These are phyloP conservation scores for Alethe castanea DNA, from an alignment of 2,113 vertebrate genomes.

Conservation along the genomic window DNA sequence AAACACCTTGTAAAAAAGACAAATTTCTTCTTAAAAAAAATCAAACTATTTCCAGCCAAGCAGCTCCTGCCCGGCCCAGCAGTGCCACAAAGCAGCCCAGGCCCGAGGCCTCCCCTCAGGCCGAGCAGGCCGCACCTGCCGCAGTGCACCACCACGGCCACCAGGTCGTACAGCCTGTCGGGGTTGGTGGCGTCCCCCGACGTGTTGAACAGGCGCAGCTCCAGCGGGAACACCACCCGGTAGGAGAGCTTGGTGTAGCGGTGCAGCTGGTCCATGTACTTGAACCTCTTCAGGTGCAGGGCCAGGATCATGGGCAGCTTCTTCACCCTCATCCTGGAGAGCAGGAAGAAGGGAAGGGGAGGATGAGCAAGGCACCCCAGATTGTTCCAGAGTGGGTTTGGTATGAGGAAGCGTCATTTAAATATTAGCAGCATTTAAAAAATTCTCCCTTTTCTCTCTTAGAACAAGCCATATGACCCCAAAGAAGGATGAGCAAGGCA, in stretches of 20 bases:
- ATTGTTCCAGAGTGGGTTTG: rapidly evolving
- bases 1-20: too few species aligned
- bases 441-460: neutral
- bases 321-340: conserved; percentile 86
- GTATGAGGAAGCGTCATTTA: too few species aligned
- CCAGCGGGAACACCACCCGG: conserved; percentile 90
- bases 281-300: conserved; percentile 91
- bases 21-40: too few species aligned
- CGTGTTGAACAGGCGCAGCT: conserved; percentile 92
- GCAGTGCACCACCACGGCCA: conserved; percentile 92
- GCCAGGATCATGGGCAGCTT: conserved; percentile 93
- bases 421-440: neutral
- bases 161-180: conserved; percentile 90
- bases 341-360: rapidly evolving
- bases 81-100: too few species aligned
- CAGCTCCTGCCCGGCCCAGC: too few species aligned
- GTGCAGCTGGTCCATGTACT: conserved; percentile 95
- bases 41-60: too few species aligned
- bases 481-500: too few species aligned
- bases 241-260: conserved; percentile 94
- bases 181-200: conserved; percentile 92
- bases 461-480: too few species aligned
- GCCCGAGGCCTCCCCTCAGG: too few species aligned
- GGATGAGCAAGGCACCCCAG: neutral
- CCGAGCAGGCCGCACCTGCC: conserved; percentile 61